Base-by-base conservation (phyloP, 1,140 invertebrate species). In the Bombus picipes region DNA sequence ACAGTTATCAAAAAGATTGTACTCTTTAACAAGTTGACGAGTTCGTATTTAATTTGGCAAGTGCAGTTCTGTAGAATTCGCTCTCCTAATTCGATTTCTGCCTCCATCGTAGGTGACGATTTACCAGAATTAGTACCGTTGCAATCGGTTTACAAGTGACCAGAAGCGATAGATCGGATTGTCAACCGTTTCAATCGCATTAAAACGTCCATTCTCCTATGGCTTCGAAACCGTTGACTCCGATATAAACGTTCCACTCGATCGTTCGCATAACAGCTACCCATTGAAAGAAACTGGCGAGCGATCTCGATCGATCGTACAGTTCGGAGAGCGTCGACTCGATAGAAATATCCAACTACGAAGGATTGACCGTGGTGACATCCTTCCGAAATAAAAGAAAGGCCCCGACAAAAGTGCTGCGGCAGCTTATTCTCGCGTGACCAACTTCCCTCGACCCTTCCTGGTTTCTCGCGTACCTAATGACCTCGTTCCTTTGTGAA, bases 401-500 rank as follows among this genome's bases (percentile, higher is more conserved):
- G 37, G 34, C 32, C 12, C 34, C 22, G 9, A 57, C 68, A 37
- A 65, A 72, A 80, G 57, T 77, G 25, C 12, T 71, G 76, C 37
- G 15, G 53, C 39, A 66, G 47, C 71, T 83, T 77, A 34, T 81
- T 90, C 62, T 77, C 41, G 68, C 28, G 32, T 57, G 70, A 68
- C 70, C 83, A 72, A 86, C 81, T 81, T 88, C 77, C 83, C 86
- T 84, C 83, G 87, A 88, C 76, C 86, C 83, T 66, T 90, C 81
- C 83, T 79, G 62, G 32, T 79, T 71, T 77, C 72, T 75, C 82
- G 66, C 77, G 83, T 86, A 88, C 47, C 86, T 90, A 90, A 90
- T 86, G 89, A 90, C 89, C 89, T 80, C 81, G 87, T 90, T 90
- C 83, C 83, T 88, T 72, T 72, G 65, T 86, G 39, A 77, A 75